Evolutionary conservation across 1,140 invertebrate genomes (phyloP).

Genomic region (Mycetomoellerius zeteki): DNA sequence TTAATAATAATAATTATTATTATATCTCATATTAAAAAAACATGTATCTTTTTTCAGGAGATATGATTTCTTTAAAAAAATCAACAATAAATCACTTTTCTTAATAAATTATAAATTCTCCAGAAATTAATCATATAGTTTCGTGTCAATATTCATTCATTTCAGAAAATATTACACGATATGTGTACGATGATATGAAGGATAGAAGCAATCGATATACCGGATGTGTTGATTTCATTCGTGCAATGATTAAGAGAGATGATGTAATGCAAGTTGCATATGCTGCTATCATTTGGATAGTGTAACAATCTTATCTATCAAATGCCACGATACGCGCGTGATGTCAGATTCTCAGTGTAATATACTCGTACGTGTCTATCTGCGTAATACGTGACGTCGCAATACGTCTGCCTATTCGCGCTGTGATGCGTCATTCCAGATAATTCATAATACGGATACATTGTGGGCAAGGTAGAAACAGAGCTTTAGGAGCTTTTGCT

Average conservation of each 20-base stretch:
- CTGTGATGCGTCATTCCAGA: constrained; percentile 47
- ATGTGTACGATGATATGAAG: neutral
- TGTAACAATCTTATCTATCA: constrained; percentile 61
- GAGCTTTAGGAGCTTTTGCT: neutral
- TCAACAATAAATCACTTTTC: neutral
- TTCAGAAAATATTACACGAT: neutral
- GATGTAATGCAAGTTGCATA: constrained; percentile 19
- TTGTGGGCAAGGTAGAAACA: neutral
- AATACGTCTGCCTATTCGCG: constrained; percentile 59
- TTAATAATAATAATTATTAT: neutral
- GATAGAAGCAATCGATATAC: neutral
- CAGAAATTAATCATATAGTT: neutral
- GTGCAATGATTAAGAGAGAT: constrained; percentile 29
- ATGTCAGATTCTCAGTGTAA: constrained; percentile 48
- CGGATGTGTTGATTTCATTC: constrained; percentile 44
- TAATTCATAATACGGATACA: constrained; percentile 46
- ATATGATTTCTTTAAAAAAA: neutral
- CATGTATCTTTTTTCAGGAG: neutral
- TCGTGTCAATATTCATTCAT: neutral
- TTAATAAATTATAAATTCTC: neutral
- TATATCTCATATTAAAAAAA: neutral
- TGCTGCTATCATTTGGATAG: constrained; percentile 24
- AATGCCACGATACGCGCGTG: constrained; percentile 52
- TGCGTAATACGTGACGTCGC: constrained; percentile 50
- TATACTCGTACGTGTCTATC: constrained; percentile 56